Evolutionary conservation across 2,113 vertebrate species (phyloP).

Genomic region (Myotis brandtii): DNA sequence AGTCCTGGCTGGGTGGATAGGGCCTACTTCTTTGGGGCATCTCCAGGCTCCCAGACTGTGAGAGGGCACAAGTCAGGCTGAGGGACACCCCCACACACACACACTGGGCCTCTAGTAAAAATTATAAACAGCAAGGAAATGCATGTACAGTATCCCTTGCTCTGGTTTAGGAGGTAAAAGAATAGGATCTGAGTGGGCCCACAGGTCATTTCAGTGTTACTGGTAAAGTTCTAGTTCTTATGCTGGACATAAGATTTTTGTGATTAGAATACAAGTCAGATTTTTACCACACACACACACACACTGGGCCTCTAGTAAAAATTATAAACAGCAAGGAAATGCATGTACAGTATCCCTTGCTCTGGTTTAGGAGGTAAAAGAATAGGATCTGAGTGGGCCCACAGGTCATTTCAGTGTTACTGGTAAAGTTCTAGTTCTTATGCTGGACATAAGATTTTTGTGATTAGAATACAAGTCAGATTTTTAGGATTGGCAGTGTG

Average conservation of each 20-base stretch:
- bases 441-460: not conserved
- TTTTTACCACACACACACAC: no score
- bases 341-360: not conserved
- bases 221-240: not conserved
- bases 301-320: not conserved
- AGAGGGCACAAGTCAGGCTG: no score
- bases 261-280: not conserved
- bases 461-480: not conserved
- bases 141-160: not conserved
- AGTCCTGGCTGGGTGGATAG: no score
- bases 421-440: not conserved
- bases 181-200: not conserved
- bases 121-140: not conserved
- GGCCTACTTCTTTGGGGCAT: no score
- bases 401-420: not conserved
- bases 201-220: not conserved
- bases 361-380: not conserved
- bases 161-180: not conserved
- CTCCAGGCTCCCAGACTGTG: no score
- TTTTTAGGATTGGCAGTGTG: conserved; percentile 18
- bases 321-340: not conserved
- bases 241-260: not conserved
- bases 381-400: not conserved
- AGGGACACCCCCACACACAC: no score
- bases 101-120: not conserved